Evolutionary conservation across 2,888 invertebrate genomes (phyloP), one percentile per base, ranked within the genome.

Genomic region (Cephus rjabovi): DNA sequence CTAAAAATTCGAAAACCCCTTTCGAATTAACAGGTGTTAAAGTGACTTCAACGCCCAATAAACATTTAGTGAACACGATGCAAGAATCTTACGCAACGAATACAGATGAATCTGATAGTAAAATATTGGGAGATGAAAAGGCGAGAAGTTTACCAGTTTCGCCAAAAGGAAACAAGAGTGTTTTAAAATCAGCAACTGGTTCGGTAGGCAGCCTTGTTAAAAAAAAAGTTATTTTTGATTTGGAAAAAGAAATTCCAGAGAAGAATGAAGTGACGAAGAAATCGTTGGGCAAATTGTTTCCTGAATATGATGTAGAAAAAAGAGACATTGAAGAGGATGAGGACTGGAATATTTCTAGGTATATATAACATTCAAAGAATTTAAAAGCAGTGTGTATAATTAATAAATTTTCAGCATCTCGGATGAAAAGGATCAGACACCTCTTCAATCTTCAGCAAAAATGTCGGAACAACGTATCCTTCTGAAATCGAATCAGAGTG

Each of bases 211-310:
- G 93, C 73, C 87, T 94, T 35, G 92, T 93, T 34, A 95, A 95
- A 85, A 95, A 95, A 88, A 94, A 94, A 90, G 95, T 95, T 11
- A 85, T 94, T 74, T 95, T 95, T 84, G 94, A 95, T 90, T 92
- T 95, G 89, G 93, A 94, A 84, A 92, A 84, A 70, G 79, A 75
- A 34, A 76, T 73, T 74, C 68, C 71, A 12, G 81, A 79, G 35
- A 81, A 82, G 37, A 74, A 77, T 69, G 77, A 74, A 15, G 73
- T 76, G 69, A 15, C 68, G 74, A 71, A 6, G 0, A 79, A 81
- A 70, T 83, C 81, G 12, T 73, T 80, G 34, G 74, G 76, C 70
- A 80, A 84, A 83, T n/a, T 79, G 74, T 76, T 77, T n/a, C 76
- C 77, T 23, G 77, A 81, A 56, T 80, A 82, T 75, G 76, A 76